Evolutionary conservation across 2,113 vertebrate genomes (phyloP).

Genomic region (Cavia aperea): DNA sequence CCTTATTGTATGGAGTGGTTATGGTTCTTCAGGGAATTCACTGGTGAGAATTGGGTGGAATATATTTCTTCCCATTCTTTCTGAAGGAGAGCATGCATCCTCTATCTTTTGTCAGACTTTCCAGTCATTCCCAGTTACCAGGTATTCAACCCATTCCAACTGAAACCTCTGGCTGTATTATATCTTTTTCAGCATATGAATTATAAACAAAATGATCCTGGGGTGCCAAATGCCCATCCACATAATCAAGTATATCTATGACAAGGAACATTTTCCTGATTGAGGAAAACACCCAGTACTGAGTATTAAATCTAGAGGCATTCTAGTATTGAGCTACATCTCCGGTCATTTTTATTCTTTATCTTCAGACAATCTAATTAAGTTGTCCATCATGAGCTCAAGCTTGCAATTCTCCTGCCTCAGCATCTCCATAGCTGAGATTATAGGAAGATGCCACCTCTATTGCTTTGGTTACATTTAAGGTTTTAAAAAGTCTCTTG

Average conservation of each 20-base stretch:
- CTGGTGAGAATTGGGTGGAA: not conserved
- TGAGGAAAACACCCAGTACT: not conserved
- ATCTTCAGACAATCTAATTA: not conserved
- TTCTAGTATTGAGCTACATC: not conserved
- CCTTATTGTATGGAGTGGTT: not conserved
- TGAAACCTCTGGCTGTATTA: not conserved
- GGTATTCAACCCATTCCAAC: not conserved
- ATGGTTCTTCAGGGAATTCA: not conserved
- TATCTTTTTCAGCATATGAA: not conserved
- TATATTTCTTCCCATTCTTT: slow-evolving; percentile 37
- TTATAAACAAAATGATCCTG: not conserved
- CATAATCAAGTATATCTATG: not conserved
- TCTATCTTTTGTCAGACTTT: not conserved
- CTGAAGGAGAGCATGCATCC: not conserved
- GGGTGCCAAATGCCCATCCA: not conserved
- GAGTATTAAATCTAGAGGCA: not conserved
- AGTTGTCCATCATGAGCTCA: not conserved
- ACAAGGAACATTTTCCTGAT: not conserved
- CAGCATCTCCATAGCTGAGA: not conserved
- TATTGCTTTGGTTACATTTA: not conserved
- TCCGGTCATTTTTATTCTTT: not conserved
- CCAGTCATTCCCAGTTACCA: not conserved
- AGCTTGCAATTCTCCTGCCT: not conserved
- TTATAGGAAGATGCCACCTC: not conserved
- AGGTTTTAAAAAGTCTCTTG: not conserved